Percentiles rank a stretch among this genome's conserved stretches.
Conservation (phyloP, 2,113 vertebrate species). For the Rutilus rutilus region DNA sequence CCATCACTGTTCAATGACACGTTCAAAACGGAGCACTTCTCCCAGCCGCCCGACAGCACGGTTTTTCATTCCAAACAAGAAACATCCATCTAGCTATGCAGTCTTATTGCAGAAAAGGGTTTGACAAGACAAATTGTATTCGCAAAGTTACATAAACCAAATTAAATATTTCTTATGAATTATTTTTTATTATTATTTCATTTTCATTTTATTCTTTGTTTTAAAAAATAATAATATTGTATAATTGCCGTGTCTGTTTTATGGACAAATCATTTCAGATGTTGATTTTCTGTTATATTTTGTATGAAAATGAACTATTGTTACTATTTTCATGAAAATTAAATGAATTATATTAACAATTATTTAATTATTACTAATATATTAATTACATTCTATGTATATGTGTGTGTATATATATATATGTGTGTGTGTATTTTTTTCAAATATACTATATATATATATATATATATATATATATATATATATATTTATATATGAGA, state of each 20-base stretch:
- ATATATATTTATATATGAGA: too few relatives aligned
- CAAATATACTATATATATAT: too few relatives aligned
- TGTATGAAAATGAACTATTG: too few relatives aligned
- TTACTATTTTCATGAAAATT: not conserved
- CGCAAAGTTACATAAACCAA: not conserved
- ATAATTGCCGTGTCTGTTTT: not conserved
- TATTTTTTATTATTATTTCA: not conserved
- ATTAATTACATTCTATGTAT: not conserved
- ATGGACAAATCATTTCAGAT: not conserved
- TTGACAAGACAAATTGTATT: not conserved
- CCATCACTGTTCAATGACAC: conserved; percentile 35
- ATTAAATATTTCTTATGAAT: too few relatives aligned
- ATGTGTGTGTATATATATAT: too few relatives aligned
- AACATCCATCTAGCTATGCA: not conserved
- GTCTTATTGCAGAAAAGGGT: not conserved
- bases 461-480: too few relatives aligned
- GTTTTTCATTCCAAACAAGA: conserved; percentile 2
- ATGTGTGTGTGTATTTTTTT: too few relatives aligned
- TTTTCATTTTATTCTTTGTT: not conserved
- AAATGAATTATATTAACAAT: not conserved
- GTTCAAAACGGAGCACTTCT: not conserved
- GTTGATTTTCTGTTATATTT: not conserved
- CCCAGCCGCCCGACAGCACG: not conserved
- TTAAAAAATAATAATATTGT: too few relatives aligned
- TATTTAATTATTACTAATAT: not conserved